Percentiles rank a stretch among this genome's conserved stretches.
Evolutionary conservation across 2,113 vertebrate genomes (phyloP).

Genomic region (Grallaria varia): DNA sequence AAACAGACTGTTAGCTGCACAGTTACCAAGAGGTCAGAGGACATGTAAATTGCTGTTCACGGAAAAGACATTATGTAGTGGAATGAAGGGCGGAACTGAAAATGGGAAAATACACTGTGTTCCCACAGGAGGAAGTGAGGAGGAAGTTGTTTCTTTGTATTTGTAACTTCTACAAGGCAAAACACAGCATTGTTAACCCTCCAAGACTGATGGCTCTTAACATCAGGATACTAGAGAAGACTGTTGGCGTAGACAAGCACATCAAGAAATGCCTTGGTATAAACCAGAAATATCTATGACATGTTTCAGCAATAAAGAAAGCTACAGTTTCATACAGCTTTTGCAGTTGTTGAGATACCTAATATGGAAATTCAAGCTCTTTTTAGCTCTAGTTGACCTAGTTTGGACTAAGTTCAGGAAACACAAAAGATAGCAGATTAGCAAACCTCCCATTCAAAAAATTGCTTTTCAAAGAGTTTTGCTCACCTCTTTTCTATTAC

Average conservation of each 20-base stretch:
- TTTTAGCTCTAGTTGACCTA: not conserved
- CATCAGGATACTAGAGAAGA: not conserved
- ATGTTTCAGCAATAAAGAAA: not conserved
- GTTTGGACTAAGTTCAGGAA: not conserved
- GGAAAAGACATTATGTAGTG: not conserved
- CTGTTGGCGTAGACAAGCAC: not conserved
- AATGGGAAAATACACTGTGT: not conserved
- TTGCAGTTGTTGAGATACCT: not conserved
- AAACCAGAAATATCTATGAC: not conserved
- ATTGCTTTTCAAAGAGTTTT: not conserved
- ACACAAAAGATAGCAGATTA: not conserved
- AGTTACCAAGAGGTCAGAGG: not conserved
- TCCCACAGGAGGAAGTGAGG: not conserved
- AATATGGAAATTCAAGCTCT: not conserved
- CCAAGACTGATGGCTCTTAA: not conserved
- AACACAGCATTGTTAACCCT: not conserved
- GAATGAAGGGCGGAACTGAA: not conserved
- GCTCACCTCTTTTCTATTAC: not conserved
- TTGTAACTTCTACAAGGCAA: not conserved
- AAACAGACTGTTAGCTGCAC: not conserved
- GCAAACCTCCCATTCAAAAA: not conserved
- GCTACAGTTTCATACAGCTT: not conserved
- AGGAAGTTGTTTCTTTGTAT: not conserved
- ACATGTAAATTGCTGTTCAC: not conserved
- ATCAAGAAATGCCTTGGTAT: not conserved